Evolutionary conservation across 2,888 invertebrate species (phyloP).

Genomic region (Drosophila peninsularis): DNA sequence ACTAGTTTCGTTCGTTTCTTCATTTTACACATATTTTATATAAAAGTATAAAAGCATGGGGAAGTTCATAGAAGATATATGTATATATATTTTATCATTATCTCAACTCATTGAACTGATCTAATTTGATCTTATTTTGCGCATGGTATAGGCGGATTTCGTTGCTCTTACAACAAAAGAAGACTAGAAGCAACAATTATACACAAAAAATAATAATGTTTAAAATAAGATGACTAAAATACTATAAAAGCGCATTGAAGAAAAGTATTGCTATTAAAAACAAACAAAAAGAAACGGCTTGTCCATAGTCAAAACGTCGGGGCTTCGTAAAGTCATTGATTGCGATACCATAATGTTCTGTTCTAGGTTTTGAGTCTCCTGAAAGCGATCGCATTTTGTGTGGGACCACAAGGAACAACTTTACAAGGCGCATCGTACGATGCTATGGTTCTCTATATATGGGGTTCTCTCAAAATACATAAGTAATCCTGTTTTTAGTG

Average conservation of each 20-base stretch:
- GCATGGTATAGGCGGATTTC: slow-evolving; percentile 64
- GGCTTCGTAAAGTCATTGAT: slow-evolving; percentile 77
- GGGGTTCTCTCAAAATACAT: slow-evolving; percentile 51
- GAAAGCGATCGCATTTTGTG: slow-evolving; percentile 63
- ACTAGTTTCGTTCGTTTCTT: slow-evolving; percentile 79
- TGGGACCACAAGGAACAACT: slow-evolving; percentile 71
- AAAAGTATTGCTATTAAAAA: slow-evolving; percentile 63
- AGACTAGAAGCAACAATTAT: slow-evolving; percentile 84
- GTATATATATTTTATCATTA: slow-evolving; percentile 18
- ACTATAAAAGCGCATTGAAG: slow-evolving; percentile 78
- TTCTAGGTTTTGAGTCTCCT: slow-evolving; percentile 67
- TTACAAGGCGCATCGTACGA: slow-evolving; percentile 74
- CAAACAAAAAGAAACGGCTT: slow-evolving; percentile 58
- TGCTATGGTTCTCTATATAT: slow-evolving; percentile 31
- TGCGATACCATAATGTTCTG: slow-evolving; percentile 48
- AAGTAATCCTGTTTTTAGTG: slow-evolving; percentile 72
- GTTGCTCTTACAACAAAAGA: slow-evolving; percentile 84
- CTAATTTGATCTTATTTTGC: slow-evolving; percentile 47
- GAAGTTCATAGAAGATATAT: slow-evolving; percentile 72
- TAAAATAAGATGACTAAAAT: slow-evolving; percentile 79
- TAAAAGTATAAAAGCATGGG: slow-evolving; percentile 79
- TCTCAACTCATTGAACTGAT: slow-evolving; percentile 57
- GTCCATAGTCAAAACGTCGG: slow-evolving; percentile 45
- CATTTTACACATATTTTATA: slow-evolving; percentile 75
- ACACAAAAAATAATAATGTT: slow-evolving; percentile 79